Conservation (phyloP, 2,797 vertebrate species). For the Sebastes hubbsi region DNA sequence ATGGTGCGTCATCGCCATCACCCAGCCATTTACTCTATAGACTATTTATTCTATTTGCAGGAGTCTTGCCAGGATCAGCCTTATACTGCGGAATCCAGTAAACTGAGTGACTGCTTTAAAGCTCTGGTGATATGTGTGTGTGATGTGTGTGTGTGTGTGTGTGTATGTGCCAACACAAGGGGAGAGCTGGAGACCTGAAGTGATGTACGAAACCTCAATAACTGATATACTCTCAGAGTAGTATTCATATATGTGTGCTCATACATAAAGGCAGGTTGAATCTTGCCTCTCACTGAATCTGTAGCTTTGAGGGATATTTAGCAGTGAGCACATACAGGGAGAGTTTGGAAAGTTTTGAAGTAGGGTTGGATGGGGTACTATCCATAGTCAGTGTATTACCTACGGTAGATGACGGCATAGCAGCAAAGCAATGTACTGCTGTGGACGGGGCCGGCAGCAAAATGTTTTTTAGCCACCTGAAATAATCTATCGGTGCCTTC, state of each 20-base stretch:
- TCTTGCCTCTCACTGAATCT: neutral
- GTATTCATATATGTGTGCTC: neutral
- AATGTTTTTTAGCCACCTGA: too few species aligned
- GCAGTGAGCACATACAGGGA: neutral
- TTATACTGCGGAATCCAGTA: neutral
- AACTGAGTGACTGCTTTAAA: constrained; percentile 5
- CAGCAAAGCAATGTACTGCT: too few species aligned
- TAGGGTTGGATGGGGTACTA: too few species aligned
- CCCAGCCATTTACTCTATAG: constrained; percentile 8
- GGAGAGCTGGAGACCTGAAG: neutral
- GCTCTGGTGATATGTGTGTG: neutral
- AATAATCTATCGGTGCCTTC: too few species aligned
- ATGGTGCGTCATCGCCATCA: constrained; percentile 10
- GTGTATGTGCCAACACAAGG: neutral
- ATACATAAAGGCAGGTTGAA: constrained; percentile 7
- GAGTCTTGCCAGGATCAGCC: constrained; percentile 3
- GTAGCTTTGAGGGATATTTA: neutral
- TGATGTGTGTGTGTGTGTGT: neutral
- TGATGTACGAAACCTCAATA: constrained; percentile 7
- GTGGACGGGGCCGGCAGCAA: too few species aligned
- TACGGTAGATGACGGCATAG: too few species aligned
- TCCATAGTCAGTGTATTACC: too few species aligned
- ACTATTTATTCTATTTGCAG: constrained; percentile 27
- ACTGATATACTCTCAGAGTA: neutral
- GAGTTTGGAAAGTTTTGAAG: too few species aligned